phyloP scores from a whole-genome alignment of 1,140 invertebrate species.

The Zaprionus ornatus region DNA sequence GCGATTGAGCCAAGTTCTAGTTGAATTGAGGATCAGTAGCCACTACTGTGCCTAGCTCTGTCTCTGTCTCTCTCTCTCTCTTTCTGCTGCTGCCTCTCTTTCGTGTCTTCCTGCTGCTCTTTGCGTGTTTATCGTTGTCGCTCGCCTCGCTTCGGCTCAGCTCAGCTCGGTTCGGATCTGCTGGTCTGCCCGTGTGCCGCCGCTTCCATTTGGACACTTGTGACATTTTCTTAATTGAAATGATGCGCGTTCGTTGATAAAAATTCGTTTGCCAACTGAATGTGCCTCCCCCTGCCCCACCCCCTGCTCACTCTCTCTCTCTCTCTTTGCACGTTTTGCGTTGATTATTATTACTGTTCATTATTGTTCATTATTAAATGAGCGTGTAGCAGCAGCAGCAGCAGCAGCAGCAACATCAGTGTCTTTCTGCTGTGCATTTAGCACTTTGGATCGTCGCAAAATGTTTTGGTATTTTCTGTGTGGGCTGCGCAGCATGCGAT shows the following conservation, averaged over 20 bases:
- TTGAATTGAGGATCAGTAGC: background rate
- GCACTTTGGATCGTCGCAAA: conserved; percentile 34
- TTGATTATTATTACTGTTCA: conserved; percentile 78
- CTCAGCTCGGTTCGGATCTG: conserved; percentile 20
- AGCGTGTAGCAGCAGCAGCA: conserved; percentile 37
- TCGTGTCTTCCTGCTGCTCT: conserved; percentile 2
- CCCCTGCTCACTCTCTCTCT: background rate
- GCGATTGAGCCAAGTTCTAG: conserved; percentile 25
- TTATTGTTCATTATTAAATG: conserved; percentile 82
- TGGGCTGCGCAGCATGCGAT: conserved; percentile 60
- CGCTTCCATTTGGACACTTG: conserved; percentile 70
- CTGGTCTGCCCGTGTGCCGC: conserved; percentile 38
- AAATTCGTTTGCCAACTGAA: conserved; percentile 66
- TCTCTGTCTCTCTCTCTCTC: background rate
- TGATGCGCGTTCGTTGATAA: conserved; percentile 81
- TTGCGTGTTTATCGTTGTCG: conserved; percentile 5
- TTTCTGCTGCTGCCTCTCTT: background rate
- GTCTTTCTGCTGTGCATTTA: conserved; percentile 37
- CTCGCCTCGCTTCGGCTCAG: conserved; percentile 6
- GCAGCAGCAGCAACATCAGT: background rate
- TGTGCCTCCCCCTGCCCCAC: background rate
- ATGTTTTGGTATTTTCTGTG: conserved; percentile 50
- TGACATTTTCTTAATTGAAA: conserved; percentile 83
- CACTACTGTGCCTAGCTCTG: background rate
- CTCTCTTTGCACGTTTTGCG: conserved; percentile 67